A percentile compares a stretch with the other conserved stretches of the same genome.
These are phyloP conservation scores for Venustoraphidia nigricollis DNA, from an alignment of 2,888 invertebrate genomes.

Conservation along the genomic window DNA sequence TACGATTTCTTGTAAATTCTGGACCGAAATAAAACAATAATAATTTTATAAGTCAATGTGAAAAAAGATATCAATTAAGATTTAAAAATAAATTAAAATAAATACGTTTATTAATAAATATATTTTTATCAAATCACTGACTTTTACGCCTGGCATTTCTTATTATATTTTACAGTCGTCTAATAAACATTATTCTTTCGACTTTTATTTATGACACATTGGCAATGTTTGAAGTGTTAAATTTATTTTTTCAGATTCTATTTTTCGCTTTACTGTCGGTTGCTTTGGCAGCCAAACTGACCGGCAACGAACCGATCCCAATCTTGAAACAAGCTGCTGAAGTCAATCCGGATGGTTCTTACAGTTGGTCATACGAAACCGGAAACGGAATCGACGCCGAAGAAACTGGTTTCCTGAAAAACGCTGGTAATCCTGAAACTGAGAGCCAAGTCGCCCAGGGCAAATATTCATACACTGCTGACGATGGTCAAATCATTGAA, in stretches of 20 bases:
- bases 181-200: too few species aligned
- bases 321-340: slow-evolving; percentile 39
- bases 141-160: too few species aligned
- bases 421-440: slow-evolving; percentile 31
- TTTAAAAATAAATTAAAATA: too few species aligned
- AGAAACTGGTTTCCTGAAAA: slow-evolving; percentile 40
- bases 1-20: too few species aligned
- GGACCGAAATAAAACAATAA: too few species aligned
- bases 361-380: slow-evolving; percentile 33
- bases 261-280: slow-evolving; percentile 15
- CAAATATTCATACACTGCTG: slow-evolving; percentile 43
- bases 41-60: too few species aligned
- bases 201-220: too few species aligned
- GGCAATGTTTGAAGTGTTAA: too few species aligned
- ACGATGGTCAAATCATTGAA: slow-evolving; percentile 29
- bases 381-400: slow-evolving; percentile 41
- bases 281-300: slow-evolving; percentile 16
- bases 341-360: slow-evolving; percentile 39
- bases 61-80: too few species aligned
- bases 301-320: slow-evolving; percentile 18
- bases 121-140: too few species aligned
- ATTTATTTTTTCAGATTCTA: slow-evolving; percentile 7
- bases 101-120: too few species aligned
- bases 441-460: slow-evolving; percentile 36
- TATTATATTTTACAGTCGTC: too few species aligned